Base-by-base conservation (phyloP, 2,113 vertebrate genomes). In the Menidia beryllina region DNA sequence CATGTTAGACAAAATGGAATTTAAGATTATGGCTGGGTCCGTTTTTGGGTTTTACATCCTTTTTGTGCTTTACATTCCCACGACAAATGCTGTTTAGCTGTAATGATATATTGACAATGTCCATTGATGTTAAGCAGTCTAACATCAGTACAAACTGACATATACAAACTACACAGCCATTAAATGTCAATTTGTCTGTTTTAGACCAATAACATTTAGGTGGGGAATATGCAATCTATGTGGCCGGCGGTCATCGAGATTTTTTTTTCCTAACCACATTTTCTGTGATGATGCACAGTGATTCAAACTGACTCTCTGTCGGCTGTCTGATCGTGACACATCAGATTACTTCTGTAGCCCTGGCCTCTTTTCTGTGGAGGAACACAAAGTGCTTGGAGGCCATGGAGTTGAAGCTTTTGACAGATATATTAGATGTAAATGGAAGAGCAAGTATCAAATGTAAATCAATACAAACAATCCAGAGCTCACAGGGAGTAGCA, bases 401-500 rank as follows among this genome's bases (percentile, higher is more conserved):
- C 25, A 66, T 60, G 36, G 27, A 41, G 49, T 41, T 45, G 23
- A 34, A 55, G 50, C 53, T 49, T 21, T 39, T 62, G 24, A 51
- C 26, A 68, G 64, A 41, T n/a, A 39, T 43, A 60, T 69, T 10
- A 43, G 43, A 48, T 59, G 0, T 77, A 71, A 85, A 60, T 61
- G 23, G 55, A 66, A 17, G 27, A 30, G 27, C 14, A 56, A 57
- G 45, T 17, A 77, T 41, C 48, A 27, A 20, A 63, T 72, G 53
- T 17, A 13, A 64, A 70, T 77, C 61, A 75, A 67, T 74, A 63
- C 15, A 69, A n/a, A 27, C 55, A 77, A 38, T 39, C 50, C 61
- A 34, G 20, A 57, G 59, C 64, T 72, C 27, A 43, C 56, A 74
- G 76, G 52, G 77, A 85, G 84, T 6, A 85, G 61, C 80, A 85